These are phyloP conservation scores for Drosophila prosaltans DNA, from an alignment of 1,140 invertebrate species.

Conservation along the genomic window DNA sequence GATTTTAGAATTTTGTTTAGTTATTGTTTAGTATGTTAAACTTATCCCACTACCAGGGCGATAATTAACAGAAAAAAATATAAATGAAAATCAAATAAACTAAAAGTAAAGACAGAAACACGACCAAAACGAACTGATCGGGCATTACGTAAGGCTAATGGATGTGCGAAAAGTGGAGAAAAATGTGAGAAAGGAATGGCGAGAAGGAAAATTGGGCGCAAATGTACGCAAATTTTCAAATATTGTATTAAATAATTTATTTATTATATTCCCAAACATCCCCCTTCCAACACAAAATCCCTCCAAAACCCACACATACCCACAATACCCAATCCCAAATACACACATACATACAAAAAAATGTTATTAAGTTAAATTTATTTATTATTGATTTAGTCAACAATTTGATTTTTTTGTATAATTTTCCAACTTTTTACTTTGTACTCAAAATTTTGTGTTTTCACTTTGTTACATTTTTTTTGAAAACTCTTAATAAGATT, in stretches of 20 bases:
- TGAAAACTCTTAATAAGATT: background rate
- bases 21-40: too few relatives aligned
- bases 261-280: constrained; percentile 44
- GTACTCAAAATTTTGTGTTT: constrained; percentile 15
- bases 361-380: constrained; percentile 69
- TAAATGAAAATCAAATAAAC: constrained; percentile 20
- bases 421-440: constrained; percentile 26
- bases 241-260: constrained; percentile 61
- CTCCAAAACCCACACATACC: background rate
- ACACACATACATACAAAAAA: too few relatives aligned
- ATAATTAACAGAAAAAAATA: constrained; percentile 13
- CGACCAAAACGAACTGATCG: constrained; percentile 50
- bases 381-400: constrained; percentile 70
- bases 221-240: constrained; percentile 15
- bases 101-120: constrained; percentile 36
- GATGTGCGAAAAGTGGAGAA: constrained; percentile 33
- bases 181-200: constrained; percentile 12
- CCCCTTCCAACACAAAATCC: constrained; percentile 15
- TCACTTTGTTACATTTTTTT: background rate
- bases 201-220: background rate
- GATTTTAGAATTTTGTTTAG: too few relatives aligned
- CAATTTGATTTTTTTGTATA: constrained; percentile 42
- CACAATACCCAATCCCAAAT: too few relatives aligned
- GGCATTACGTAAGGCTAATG: constrained; percentile 8
- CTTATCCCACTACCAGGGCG: too few relatives aligned